Evolutionary conservation across 1,140 invertebrate species (phyloP), one percentile per base, ranked within the genome.

Genomic region (Argopecten irradians): DNA sequence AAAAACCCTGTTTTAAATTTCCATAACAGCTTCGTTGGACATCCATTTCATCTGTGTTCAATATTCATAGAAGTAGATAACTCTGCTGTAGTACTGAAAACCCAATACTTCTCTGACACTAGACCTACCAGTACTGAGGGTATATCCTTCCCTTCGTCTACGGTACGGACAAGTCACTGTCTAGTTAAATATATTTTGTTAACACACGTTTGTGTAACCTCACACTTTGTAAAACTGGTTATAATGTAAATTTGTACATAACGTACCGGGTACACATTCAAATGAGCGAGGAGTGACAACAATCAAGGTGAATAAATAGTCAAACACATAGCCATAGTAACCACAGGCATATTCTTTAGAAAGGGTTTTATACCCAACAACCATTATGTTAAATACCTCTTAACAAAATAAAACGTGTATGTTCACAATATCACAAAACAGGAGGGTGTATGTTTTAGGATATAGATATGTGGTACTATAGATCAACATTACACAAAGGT

Each of bases 161-260:
- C 28, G 55, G 22, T 71, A 71, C 55, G 5, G 55, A n/a, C 55
- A 39, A 28, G 55, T 71, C 22, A 71, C 55, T 71, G 55, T 71
- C 55, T 71, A 28, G 22, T 71, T 71, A 28, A n/a, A n/a, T 71
- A 71, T 28, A 28, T 46, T 39, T 71, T 71, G n/a, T 71, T 71
- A 71, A 71, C n/a, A 28, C 5, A 71, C 22, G 55, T n/a, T 71
- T n/a, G 8, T 71, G 55, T 71, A 71, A 71, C 28, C 55, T 71
- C 55, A 71, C 55, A 71, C 55, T 71, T 5, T 28, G 55, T n/a
- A 71, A 71, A 71, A 71, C 55, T n/a, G 55, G 55, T 71, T 71
- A 71, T 71, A 71, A 71, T 71, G 55, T 71, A 71, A 71, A 71
- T 71, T 71, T 71, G 55, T 71, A 71, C 55, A 71, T 71, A 71